These are phyloP conservation scores for Archips xylosteana DNA, from an alignment of 2,888 invertebrate species.

Conservation along the genomic window DNA sequence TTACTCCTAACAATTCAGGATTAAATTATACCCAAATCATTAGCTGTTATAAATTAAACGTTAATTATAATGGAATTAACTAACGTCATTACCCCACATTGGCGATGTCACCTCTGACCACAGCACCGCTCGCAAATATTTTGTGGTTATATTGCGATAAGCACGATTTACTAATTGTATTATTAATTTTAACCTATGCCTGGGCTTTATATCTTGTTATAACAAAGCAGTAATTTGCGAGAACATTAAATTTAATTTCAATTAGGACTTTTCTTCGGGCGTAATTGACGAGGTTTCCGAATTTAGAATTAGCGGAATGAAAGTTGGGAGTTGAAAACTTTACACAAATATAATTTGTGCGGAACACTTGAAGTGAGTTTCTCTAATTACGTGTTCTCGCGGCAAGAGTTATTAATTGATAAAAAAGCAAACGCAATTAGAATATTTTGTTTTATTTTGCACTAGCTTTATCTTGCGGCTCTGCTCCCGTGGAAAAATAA, in stretches of 20 bases:
- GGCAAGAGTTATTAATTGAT: background rate
- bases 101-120: no score
- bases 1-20: no score
- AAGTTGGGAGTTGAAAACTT: slow-evolving; percentile 5
- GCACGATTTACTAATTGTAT: background rate
- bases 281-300: slow-evolving; percentile 11
- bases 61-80: no score
- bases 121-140: no score
- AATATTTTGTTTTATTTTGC: background rate
- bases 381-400: background rate
- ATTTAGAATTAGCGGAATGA: slow-evolving; percentile 14
- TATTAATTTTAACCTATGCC: background rate
- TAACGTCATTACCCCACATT: no score
- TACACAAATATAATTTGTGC: slow-evolving; percentile 5
- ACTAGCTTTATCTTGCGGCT: no score
- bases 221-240: slow-evolving; percentile 5
- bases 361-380: background rate
- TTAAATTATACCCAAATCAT: no score
- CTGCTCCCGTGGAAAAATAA: no score
- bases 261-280: slow-evolving; percentile 13
- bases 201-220: background rate
- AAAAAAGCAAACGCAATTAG: background rate
- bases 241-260: slow-evolving; percentile 12
- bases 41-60: no score
- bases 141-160: background rate